Percentiles rank a stretch among this genome's conserved stretches.
phyloP scores from a whole-genome alignment of 2,888 invertebrate species.

The Rotaria sp. region DNA sequence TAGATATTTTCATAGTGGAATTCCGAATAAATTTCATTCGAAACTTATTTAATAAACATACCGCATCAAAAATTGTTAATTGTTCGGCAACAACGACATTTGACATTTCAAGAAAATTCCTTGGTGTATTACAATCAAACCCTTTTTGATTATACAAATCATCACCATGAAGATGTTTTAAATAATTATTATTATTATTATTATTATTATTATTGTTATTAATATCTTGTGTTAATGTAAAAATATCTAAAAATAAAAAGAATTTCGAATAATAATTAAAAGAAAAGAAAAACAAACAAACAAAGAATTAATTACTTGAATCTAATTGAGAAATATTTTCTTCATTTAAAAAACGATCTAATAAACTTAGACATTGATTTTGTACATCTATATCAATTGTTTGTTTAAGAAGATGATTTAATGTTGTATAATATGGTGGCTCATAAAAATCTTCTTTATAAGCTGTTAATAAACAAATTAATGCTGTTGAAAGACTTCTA shows the following conservation, averaged over 20 bases:
- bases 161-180: not conserved
- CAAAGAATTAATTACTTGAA: conserved; percentile 60
- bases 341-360: conserved; percentile 17
- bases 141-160: not conserved
- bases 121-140: not conserved
- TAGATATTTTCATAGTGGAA: too few relatives aligned
- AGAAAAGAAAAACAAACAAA: not conserved
- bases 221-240: not conserved
- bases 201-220: not conserved
- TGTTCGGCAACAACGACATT: conserved; percentile 72
- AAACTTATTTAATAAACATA: not conserved
- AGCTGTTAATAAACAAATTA: conserved; percentile 93
- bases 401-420: conserved; percentile 69
- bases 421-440: conserved; percentile 69
- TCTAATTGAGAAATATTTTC: not conserved
- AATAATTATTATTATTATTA: not conserved
- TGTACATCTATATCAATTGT: not conserved
- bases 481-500: conserved; percentile 56
- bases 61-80: conserved; percentile 56
- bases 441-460: conserved; percentile 89
- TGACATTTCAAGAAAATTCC: not conserved
- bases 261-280: not conserved
- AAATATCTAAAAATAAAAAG: not conserved
- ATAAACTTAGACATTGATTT: not conserved
- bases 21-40: not conserved